These are phyloP conservation scores for Drosophila rellima DNA, from an alignment of 2,888 invertebrate genomes.

Conservation along the genomic window DNA sequence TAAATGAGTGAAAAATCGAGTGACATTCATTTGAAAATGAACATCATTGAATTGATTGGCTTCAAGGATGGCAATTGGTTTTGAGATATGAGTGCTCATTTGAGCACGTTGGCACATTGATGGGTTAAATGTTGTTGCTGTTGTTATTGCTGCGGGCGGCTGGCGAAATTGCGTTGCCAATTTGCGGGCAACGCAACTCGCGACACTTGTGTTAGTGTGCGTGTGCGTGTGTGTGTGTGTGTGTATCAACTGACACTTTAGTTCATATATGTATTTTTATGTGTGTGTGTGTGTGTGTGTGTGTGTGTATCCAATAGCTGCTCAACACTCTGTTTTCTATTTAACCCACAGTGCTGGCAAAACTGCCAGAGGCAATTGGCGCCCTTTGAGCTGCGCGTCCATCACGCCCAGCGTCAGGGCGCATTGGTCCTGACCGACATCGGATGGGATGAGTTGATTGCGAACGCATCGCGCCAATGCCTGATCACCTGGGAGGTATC, in stretches of 20 bases:
- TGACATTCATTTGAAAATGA: conserved; percentile 1
- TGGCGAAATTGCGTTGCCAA: conserved; percentile 67
- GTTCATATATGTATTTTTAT: not conserved
- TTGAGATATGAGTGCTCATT: conserved; percentile 21
- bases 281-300: conserved; percentile 1
- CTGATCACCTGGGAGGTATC: conserved; percentile 86
- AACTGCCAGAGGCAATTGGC: conserved; percentile 82
- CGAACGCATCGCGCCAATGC: conserved; percentile 82
- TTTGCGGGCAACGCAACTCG: conserved; percentile 58
- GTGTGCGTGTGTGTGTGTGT: not conserved
- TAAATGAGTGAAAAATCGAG: not conserved
- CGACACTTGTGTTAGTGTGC: conserved; percentile 8
- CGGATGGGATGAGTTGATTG: conserved; percentile 83
- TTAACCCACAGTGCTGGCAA: conserved; percentile 83
- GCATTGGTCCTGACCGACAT: conserved; percentile 85
- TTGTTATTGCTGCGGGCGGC: conserved; percentile 59
- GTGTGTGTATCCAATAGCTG: conserved; percentile 15
- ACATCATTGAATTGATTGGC: conserved; percentile 18
- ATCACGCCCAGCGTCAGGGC: conserved; percentile 85
- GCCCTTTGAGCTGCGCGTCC: conserved; percentile 80
- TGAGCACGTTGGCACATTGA: conserved; percentile 29
- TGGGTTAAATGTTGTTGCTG: conserved; percentile 56
- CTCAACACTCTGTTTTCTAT: conserved; percentile 12
- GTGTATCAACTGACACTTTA: conserved; percentile 6
- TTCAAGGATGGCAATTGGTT: conserved; percentile 1